Conservation (phyloP, 1,140 invertebrate species). For the Dreissena rostriformis region DNA sequence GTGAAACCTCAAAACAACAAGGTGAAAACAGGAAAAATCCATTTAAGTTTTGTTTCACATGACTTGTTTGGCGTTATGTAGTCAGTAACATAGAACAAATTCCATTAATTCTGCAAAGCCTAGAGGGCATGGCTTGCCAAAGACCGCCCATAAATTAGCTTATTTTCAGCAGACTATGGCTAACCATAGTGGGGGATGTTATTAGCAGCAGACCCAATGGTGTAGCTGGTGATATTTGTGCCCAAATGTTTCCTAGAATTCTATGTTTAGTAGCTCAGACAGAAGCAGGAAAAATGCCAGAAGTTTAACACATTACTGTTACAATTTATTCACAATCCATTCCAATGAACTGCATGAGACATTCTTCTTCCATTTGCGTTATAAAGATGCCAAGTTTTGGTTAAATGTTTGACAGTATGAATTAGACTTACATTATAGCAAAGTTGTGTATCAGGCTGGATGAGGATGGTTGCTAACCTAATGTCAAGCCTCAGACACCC, state of each 20-base stretch:
- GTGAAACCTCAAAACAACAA: slow-evolving; percentile 16
- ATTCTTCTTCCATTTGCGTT: too few relatives aligned
- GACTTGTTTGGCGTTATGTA: slow-evolving; percentile 10
- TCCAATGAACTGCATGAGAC: background rate
- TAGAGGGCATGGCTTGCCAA: slow-evolving; percentile 1
- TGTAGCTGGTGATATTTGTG: background rate
- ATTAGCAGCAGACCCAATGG: slow-evolving; percentile 3
- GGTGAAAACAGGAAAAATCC: slow-evolving; percentile 55
- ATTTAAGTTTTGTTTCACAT: slow-evolving; percentile 52
- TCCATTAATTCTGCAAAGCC: slow-evolving; percentile 48
- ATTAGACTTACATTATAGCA: too few relatives aligned
- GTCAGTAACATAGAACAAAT: slow-evolving; percentile 20
- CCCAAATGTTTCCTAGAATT: background rate
- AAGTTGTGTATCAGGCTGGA: too few relatives aligned
- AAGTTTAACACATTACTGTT: background rate
- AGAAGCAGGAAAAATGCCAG: slow-evolving; percentile 1
- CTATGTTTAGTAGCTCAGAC: background rate
- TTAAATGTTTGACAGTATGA: too few relatives aligned
- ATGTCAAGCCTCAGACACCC: too few relatives aligned
- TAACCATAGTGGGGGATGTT: slow-evolving; percentile 22
- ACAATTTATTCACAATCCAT: background rate
- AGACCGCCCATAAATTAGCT: slow-evolving; percentile 51
- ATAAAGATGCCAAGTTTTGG: too few relatives aligned
- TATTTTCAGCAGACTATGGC: slow-evolving; percentile 11
- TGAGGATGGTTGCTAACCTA: too few relatives aligned